Conservation (phyloP, 2,888 invertebrate species). For the Xylota sylvarum region DNA sequence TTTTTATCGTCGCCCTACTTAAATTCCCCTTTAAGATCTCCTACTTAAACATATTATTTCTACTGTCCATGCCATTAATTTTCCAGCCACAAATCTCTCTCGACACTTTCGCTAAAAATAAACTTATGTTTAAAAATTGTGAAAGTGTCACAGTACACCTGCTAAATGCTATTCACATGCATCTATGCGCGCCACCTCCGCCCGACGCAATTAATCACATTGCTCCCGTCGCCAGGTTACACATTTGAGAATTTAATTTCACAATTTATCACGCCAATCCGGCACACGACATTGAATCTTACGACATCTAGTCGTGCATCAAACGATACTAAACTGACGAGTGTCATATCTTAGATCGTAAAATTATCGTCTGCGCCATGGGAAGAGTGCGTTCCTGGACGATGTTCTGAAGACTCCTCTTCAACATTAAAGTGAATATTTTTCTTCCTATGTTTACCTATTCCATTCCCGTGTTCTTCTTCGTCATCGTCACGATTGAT, state of each 20-base stretch:
- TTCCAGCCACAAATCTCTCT: neutral
- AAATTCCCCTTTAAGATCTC: neutral
- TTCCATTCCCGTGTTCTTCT: neutral
- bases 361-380: slow-evolving; percentile 31
- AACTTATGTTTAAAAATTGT: slow-evolving; percentile 1
- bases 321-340: slow-evolving; percentile 37
- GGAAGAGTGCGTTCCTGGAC: neutral
- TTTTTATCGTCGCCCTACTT: neutral
- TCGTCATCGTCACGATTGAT: slow-evolving; percentile 44
- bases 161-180: slow-evolving; percentile 35
- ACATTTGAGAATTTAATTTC: slow-evolving; percentile 60
- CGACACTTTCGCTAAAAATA: neutral
- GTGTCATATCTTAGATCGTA: slow-evolving; percentile 28
- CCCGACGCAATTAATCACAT: slow-evolving; percentile 54
- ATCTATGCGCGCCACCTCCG: slow-evolving; percentile 44
- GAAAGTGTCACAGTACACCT: slow-evolving; percentile 44
- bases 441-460: slow-evolving; percentile 31
- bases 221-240: slow-evolving; percentile 48
- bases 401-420: slow-evolving; percentile 8
- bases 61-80: neutral
- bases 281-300: slow-evolving; percentile 39
- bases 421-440: slow-evolving; percentile 41
- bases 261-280: slow-evolving; percentile 65
- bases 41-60: neutral
- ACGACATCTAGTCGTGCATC: slow-evolving; percentile 42